Base-by-base conservation (phyloP, 2,113 vertebrate species). In the Indicator indicator region DNA sequence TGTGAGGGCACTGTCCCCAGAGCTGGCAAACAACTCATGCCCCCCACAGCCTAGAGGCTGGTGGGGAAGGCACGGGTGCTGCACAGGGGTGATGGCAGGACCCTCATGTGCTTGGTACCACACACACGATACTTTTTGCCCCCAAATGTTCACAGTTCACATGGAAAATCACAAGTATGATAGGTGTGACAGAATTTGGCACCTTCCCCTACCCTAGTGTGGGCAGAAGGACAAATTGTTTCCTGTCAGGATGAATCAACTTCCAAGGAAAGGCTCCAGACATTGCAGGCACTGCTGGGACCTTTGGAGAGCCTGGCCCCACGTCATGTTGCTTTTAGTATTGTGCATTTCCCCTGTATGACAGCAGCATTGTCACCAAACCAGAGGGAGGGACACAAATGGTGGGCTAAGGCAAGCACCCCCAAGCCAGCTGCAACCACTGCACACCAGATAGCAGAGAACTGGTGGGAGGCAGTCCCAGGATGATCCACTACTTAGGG, bases 41-140 rank as follows among this genome's bases (percentile, higher is more conserved):
- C n/a, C 17, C 2, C 23, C 4, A 2, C n/a, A 4, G 28, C 24
- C 16, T 2, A 56, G 56, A 16, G 3, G 16, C 33, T 3, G 3
- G 68, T 5, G 24, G 33, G 36, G 36, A 30, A 9, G 60, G 32
- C 28, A 19, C 4, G 0, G 64, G 64, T 54, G n/a, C 5, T 59
- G 5, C 9, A 1, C 6, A 2, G 75, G 14, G 20, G 20, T 14
- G 46, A 56, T 44, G 27, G n/a, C 60, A 71, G 38, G 12, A 81
- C 19, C 69, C 55, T 5, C 1, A 1, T 7, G 23, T 8, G 16
- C 58, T 54, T 50, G 23, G 67, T 33, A 7, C 0, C 1, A 6
- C 1, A 26, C 40, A 38, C 0, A 0, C 1, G 19, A 56, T 10
- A 8, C 3, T 0, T 79, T n/a, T n/a, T 28, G 11, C 27, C 46